Base-by-base conservation (phyloP, 2,888 invertebrate species). In the Ecliptopera silaceata region DNA sequence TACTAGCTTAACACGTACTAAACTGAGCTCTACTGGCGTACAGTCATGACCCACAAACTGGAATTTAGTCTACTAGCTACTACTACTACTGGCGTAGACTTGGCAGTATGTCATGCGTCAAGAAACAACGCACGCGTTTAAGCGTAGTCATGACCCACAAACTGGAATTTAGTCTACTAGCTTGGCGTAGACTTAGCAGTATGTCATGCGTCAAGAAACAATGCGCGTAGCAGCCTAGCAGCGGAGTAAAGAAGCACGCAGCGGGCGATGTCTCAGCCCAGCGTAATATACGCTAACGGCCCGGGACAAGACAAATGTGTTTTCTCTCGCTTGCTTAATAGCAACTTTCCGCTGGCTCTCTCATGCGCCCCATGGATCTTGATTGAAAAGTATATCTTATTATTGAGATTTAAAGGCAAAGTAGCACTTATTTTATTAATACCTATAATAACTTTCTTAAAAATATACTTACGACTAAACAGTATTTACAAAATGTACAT, bases 271-370 rank as follows among this genome's bases (percentile, higher is more conserved):
- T 84, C 84, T 81, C 82, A 71, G 79, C 77, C 72, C 76, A 66
- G 69, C 74, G 86, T 88, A 88, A 89, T 91, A 90, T 90, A 89
- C 90, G 89, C 83, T 90, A 89, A 90, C 89, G 87, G 85, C 79
- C 80, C 78, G 79, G 81, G 88, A 88, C 88, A 90, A 91, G 91
- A 90, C 87, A 89, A 91, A 91, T 91, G 91, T 89, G 88, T 86
- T 88, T 90, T 88, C 88, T 84, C 86, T 86, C 81, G 82, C 79
- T 82, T 75, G 81, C 86, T 86, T 66, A 86, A 86, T 86, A 86
- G 80, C 79, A 77, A 77, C 77, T 76, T 75, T 75, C 71, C 68
- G 71, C 69, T 72, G 69, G 71, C 72, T 70, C 71, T 60, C 69
- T 72, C 69, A 66, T 71, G 72, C 69, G 70, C 72, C 75, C 74